These are phyloP conservation scores for Tromatobia lineatoria DNA, from an alignment of 2,888 invertebrate genomes.

Conservation along the genomic window DNA sequence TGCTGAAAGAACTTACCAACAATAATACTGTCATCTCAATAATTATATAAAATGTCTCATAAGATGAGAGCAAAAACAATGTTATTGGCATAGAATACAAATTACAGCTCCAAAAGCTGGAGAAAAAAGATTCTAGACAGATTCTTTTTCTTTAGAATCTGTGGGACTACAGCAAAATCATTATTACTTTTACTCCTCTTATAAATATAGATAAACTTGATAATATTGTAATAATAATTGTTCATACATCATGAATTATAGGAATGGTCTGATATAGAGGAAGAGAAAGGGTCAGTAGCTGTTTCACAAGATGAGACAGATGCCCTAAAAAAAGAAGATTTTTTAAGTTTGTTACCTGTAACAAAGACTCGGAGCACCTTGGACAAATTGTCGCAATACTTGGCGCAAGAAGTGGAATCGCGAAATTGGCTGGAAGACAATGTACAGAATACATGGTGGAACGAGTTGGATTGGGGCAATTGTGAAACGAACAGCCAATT, in stretches of 20 bases:
- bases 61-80: too few species aligned
- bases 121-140: too few species aligned
- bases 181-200: neutral
- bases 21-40: too few species aligned
- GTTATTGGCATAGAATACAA: too few species aligned
- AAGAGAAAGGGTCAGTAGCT: constrained; percentile 23
- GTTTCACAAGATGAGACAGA: constrained; percentile 17
- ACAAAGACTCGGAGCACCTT: constrained; percentile 44
- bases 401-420: constrained; percentile 76
- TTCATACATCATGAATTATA: constrained; percentile 42
- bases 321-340: neutral
- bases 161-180: too few species aligned
- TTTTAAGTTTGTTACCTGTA: constrained; percentile 33
- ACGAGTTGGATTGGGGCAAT: constrained; percentile 80
- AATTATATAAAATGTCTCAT: too few species aligned
- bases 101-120: too few species aligned
- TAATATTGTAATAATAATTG: too few species aligned
- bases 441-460: constrained; percentile 86
- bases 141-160: too few species aligned
- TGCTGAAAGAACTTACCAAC: too few species aligned
- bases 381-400: constrained; percentile 69
- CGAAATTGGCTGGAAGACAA: constrained; percentile 81
- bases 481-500: constrained; percentile 79
- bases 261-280: constrained; percentile 82
- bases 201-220: neutral